A percentile compares a stretch with the other conserved stretches of the same genome.
These are phyloP conservation scores for Zonitis immaculata DNA, from an alignment of 2,888 invertebrate genomes.

Conservation along the genomic window DNA sequence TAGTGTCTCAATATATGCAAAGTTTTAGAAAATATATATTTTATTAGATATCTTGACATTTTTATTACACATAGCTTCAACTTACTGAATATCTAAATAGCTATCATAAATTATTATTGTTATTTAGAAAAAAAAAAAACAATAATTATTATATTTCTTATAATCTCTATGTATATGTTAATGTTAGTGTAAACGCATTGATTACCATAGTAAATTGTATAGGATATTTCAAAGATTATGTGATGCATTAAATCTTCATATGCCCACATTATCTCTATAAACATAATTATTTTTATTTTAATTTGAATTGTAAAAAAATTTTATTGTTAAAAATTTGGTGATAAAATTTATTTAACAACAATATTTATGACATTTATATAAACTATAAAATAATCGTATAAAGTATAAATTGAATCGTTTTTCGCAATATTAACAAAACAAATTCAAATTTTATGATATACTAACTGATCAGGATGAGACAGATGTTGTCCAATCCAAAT, in stretches of 20 bases:
- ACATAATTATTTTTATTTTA: too few relatives aligned
- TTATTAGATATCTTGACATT: constrained; percentile 14
- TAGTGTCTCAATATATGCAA: not conserved
- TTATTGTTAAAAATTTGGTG: too few relatives aligned
- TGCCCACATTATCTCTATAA: not conserved
- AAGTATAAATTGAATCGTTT: too few relatives aligned
- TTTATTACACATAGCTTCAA: constrained; percentile 14
- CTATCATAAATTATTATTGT: constrained; percentile 15
- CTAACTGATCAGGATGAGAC: too few relatives aligned
- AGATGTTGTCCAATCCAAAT: too few relatives aligned
- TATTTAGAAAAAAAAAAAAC: constrained; percentile 10
- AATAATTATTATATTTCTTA: not conserved
- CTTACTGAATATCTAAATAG: constrained; percentile 16
- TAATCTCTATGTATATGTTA: not conserved
- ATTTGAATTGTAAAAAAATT: too few relatives aligned
- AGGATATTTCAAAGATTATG: not conserved
- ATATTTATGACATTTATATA: too few relatives aligned
- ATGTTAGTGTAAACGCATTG: not conserved
- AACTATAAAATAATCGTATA: too few relatives aligned
- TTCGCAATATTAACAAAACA: too few relatives aligned
- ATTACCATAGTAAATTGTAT: not conserved
- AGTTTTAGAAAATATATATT: constrained; percentile 11
- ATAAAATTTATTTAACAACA: too few relatives aligned
- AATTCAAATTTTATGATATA: too few relatives aligned
- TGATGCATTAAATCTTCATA: not conserved